A percentile compares a stretch with the other conserved stretches of the same genome.
Conservation (phyloP, 2,797 vertebrate genomes). For the Enteromius argenteus region DNA sequence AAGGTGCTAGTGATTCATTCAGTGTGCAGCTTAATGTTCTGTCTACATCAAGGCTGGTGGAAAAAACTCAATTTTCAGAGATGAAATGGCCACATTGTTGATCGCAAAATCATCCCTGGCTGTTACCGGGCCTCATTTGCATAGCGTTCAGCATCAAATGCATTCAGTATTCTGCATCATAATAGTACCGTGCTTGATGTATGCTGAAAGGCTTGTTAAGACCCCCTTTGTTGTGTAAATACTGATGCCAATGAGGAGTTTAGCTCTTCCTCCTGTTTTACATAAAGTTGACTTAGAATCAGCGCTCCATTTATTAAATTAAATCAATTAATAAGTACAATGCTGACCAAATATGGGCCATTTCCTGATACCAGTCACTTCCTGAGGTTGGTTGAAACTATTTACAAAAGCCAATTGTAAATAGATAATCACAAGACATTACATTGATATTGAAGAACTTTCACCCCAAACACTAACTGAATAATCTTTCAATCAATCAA, state of each 20-base stretch:
- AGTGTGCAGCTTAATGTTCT: neutral
- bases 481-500: neutral
- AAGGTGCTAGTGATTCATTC: neutral
- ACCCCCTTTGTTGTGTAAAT: slow-evolving; percentile 75
- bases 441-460: slow-evolving; percentile 5
- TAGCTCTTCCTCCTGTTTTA: slow-evolving; percentile 55
- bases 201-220: slow-evolving; percentile 52
- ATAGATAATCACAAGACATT: slow-evolving; percentile 6
- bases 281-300: slow-evolving; percentile 59
- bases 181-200: slow-evolving; percentile 46
- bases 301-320: neutral
- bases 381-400: slow-evolving; percentile 9
- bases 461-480: too few species aligned
- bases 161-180: slow-evolving; percentile 64
- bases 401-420: slow-evolving; percentile 11
- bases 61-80: slow-evolving; percentile 2
- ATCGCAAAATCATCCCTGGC: slow-evolving; percentile 26
- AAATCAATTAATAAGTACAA: neutral
- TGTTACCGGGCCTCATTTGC: slow-evolving; percentile 48
- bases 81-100: slow-evolving; percentile 40
- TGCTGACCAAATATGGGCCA: slow-evolving; percentile 18
- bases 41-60: neutral
- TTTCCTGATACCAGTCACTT: slow-evolving; percentile 29
- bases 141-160: slow-evolving; percentile 39
- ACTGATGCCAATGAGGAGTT: slow-evolving; percentile 55